Conservation (phyloP, 2,888 invertebrate species). For the Apodemia zela region DNA sequence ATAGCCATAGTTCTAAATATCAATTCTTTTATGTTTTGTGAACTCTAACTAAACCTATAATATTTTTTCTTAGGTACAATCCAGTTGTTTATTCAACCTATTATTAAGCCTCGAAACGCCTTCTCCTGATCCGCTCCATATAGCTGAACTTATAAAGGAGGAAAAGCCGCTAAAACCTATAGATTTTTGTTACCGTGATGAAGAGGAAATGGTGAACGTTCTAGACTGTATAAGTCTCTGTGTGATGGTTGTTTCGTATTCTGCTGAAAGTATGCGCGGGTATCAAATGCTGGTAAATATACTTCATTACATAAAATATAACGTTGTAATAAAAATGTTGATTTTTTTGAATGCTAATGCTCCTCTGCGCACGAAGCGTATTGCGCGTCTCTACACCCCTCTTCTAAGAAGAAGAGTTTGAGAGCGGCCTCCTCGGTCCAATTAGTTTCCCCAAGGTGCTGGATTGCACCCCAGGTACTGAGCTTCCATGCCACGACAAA, state of each 20-base stretch:
- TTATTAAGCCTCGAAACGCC: constrained; percentile 95
- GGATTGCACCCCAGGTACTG: no score
- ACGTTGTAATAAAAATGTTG: no score
- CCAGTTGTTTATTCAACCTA: constrained; percentile 94
- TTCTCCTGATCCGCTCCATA: constrained; percentile 95
- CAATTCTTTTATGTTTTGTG: no score
- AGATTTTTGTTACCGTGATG: constrained; percentile 99
- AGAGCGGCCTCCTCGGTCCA: no score
- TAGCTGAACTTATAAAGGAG: constrained; percentile 94
- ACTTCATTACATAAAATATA: neutral
- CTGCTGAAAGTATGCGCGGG: constrained; percentile 95
- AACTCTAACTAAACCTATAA: neutral
- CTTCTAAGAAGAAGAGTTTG: no score
- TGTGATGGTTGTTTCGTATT: constrained; percentile 99
- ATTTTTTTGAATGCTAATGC: no score
- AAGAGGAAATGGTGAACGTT: constrained; percentile 97
- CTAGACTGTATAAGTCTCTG: constrained; percentile 98
- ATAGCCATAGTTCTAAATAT: no score
- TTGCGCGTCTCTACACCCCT: no score
- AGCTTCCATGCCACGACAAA: no score
- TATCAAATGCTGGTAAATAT: constrained; percentile 92
- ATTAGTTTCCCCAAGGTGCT: no score
- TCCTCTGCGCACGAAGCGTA: no score
- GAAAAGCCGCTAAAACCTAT: constrained; percentile 95
- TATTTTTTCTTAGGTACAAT: constrained; percentile 83